A percentile compares a stretch with the other conserved stretches of the same genome.
These are phyloP conservation scores for Micrasema minimum DNA, from an alignment of 1,140 invertebrate species.

Conservation along the genomic window DNA sequence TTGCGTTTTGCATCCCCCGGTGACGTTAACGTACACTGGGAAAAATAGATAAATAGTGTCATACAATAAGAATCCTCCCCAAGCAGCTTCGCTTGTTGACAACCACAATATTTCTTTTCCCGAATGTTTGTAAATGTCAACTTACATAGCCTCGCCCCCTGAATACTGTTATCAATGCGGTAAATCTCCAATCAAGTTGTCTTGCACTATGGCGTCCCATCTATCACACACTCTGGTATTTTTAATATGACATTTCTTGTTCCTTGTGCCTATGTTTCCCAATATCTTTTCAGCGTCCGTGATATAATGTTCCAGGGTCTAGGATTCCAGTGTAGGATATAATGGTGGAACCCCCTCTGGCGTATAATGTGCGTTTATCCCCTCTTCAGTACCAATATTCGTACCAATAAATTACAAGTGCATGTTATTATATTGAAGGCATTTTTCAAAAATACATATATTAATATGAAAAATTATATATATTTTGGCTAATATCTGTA, in stretches of 20 bases:
- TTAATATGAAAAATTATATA: background rate
- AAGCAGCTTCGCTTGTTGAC: background rate
- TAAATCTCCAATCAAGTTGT: constrained; percentile 21
- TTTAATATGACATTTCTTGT: constrained; percentile 31
- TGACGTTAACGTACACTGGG: background rate
- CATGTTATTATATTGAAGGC: constrained; percentile 4
- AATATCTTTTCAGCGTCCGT: constrained; percentile 2
- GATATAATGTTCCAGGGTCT: background rate
- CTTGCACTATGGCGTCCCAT: constrained; percentile 8
- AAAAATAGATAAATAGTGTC: too few species aligned
- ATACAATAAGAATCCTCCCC: background rate
- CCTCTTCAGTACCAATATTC: constrained; percentile 8
- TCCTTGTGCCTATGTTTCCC: constrained; percentile 8
- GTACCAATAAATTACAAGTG: constrained; percentile 2
- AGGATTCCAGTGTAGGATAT: background rate
- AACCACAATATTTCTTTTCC: constrained; percentile 23
- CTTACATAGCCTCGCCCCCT: background rate
- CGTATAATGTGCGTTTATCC: background rate
- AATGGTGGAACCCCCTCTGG: background rate
- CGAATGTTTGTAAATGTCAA: constrained; percentile 23
- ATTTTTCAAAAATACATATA: background rate
- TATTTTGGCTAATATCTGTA: background rate
- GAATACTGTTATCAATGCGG: background rate
- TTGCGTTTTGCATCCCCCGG: background rate
- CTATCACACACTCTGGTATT: constrained; percentile 19